Percentiles rank a stretch among this genome's conserved stretches.
Conservation (phyloP, 2,113 vertebrate genomes). For the Cranoglanis bouderius region DNA sequence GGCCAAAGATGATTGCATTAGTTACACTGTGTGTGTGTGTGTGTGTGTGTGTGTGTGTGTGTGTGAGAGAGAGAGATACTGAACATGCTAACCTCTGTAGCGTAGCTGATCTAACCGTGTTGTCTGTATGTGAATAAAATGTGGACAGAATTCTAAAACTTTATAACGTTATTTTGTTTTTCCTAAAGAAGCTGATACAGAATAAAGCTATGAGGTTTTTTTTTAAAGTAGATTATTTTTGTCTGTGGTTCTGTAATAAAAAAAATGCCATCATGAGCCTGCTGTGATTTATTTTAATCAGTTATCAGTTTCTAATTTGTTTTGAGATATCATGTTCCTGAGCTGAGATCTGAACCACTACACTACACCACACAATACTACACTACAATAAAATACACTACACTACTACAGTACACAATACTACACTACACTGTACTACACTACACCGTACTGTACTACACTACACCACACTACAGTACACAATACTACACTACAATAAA, state of each 20-base stretch:
- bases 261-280: conserved; percentile 53
- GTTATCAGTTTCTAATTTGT: neutral
- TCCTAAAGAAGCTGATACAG: conserved; percentile 11
- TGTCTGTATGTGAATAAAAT: conserved; percentile 51
- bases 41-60: conserved; percentile 22
- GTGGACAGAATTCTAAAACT: conserved; percentile 49
- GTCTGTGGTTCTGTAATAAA: conserved; percentile 74
- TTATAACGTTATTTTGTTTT: conserved; percentile 58
- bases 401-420: too few species aligned
- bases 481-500: too few species aligned
- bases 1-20: conserved; percentile 30
- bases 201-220: conserved; percentile 35
- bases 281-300: neutral
- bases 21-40: conserved; percentile 14
- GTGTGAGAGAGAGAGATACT: neutral
- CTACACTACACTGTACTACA: too few species aligned
- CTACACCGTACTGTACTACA: too few species aligned
- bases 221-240: conserved; percentile 72
- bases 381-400: too few species aligned
- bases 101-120: conserved; percentile 24
- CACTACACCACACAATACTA: too few species aligned
- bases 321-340: neutral
- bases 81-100: conserved; percentile 14
- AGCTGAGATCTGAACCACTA: neutral
- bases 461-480: too few species aligned